Conservation (phyloP, 2,797 vertebrate species). For the Eremophila alpestris region DNA sequence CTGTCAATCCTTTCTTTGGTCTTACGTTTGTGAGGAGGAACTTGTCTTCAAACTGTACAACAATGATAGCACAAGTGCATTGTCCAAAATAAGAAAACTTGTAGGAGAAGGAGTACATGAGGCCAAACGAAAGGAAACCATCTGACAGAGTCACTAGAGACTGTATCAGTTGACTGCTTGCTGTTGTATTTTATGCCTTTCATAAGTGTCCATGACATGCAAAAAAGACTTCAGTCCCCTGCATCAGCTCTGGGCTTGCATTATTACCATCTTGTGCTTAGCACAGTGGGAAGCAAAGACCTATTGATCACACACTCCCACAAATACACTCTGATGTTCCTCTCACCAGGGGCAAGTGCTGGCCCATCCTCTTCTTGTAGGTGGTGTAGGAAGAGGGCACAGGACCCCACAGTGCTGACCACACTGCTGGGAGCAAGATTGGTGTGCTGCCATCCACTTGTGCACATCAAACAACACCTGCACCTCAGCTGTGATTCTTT, state of each 20-base stretch:
- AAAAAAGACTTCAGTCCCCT: not conserved
- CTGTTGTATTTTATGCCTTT: slow-evolving; percentile 54
- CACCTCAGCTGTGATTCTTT: not conserved
- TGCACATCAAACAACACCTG: not conserved
- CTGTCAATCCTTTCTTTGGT: not conserved
- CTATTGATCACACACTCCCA: not conserved
- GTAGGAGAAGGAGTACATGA: not conserved
- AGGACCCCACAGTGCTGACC: not conserved
- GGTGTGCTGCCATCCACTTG: not conserved
- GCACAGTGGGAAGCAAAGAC: slow-evolving; percentile 42
- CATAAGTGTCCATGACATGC: not conserved
- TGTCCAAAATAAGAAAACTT: not conserved
- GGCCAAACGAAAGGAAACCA: not conserved
- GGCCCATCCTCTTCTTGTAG: not conserved
- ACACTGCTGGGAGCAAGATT: not conserved
- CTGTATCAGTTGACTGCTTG: not conserved
- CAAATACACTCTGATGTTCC: not conserved
- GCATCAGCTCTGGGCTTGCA: not conserved
- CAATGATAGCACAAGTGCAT: not conserved
- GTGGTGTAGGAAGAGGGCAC: not conserved
- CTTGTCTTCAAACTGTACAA: not conserved
- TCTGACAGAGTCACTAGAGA: not conserved
- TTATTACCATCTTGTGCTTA: slow-evolving; percentile 42
- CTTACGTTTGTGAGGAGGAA: not conserved
- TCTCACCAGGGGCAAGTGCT: slow-evolving; percentile 9